Base-by-base conservation (phyloP, 2,113 vertebrate genomes). In the Sturnus vulgaris region DNA sequence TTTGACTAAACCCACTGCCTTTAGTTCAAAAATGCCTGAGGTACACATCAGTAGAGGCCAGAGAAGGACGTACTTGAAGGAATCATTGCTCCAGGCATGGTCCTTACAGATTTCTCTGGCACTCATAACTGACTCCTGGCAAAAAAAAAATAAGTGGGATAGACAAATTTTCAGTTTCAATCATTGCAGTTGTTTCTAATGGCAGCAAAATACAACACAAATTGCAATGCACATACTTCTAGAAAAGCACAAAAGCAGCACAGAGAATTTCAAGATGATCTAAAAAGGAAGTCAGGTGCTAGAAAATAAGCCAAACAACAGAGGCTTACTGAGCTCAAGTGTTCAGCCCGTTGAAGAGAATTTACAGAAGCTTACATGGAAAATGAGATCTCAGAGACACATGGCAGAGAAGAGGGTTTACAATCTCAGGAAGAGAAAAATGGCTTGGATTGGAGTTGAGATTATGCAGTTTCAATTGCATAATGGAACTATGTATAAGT, bases 31-130 rank as follows among this genome's bases (percentile, higher is more conserved):
- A 87, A 71, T 10, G 11, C 28, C 69, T 42, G 13, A 64, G 22
- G 37, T 60, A 40, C 33, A 25, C 14, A 65, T 10, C 49, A 61
- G 53, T 7, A 85, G 63, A 85, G 49, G 47, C 53, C 39, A 64
- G 33, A 79, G 40, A 59, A 89, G 35, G 11, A n/a, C 1, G 7
- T 24, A 63, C 21, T 75, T 79, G 24, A 44, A 78, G 49, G 46
- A 56, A 75, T 2, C 0, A 0, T 52, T 0, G 0, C 37, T 64
- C 11, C 39, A 60, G 79, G 49, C 13, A 2, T 13, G 22, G 65
- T 56, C 61, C 57, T 79, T 79, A 64, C 22, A 52, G n/a, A 20
- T 30, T 64, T 91, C 60, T 44, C 61, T 66, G 72, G 52, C 49
- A 91, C 15, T 35, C 27, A 47, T 37, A 50, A 55, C 18, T 37